Conservation (phyloP, 2,888 invertebrate genomes). For the Beris morrisii region DNA sequence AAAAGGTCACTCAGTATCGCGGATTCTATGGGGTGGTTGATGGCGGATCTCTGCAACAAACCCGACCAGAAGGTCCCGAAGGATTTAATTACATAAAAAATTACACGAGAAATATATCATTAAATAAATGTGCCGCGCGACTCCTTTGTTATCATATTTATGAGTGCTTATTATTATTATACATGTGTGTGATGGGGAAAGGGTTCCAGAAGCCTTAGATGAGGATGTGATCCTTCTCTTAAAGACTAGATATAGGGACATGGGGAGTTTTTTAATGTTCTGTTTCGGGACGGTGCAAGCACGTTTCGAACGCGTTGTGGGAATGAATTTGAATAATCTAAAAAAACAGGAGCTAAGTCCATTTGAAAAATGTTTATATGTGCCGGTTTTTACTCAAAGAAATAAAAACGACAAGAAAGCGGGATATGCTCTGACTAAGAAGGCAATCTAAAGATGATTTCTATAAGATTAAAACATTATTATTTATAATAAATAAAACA, state of each 20-base stretch:
- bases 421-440: too few species aligned
- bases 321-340: constrained; percentile 15
- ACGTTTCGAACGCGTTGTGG: constrained; percentile 22
- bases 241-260: background rate
- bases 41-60: background rate
- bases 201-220: constrained; percentile 1
- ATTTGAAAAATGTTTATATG: too few species aligned
- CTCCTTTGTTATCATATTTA: constrained; percentile 40
- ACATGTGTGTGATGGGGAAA: constrained; percentile 15
- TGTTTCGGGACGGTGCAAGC: constrained; percentile 12
- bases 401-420: too few species aligned
- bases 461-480: too few species aligned
- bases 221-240: background rate
- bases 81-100: constrained; percentile 40
- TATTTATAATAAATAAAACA: too few species aligned
- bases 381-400: too few species aligned
- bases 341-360: too few species aligned
- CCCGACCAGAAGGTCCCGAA: constrained; percentile 30
- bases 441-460: too few species aligned
- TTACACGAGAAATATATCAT: constrained; percentile 34
- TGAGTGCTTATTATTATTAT: constrained; percentile 33
- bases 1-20: background rate
- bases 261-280: background rate
- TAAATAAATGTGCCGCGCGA: constrained; percentile 40
- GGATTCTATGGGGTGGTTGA: too few species aligned